Evolutionary conservation across 64 coral and sea anemone species (phyloP).

Genomic region (Dendronephthya gigantea): DNA sequence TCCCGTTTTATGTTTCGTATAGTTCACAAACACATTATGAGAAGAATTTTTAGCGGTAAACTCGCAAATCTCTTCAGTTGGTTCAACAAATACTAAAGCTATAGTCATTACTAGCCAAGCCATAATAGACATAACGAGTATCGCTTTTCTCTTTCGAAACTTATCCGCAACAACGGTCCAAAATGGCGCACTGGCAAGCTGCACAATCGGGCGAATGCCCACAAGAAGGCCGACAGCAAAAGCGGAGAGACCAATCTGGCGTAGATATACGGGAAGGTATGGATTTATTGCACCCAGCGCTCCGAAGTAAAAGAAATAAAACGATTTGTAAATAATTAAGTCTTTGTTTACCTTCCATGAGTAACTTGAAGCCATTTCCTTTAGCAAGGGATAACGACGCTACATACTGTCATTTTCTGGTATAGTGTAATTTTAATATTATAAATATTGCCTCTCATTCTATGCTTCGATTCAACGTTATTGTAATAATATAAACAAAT

Average conservation of each 20-base stretch:
- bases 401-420: neutral
- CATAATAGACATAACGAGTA: conserved; percentile 83
- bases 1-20: conserved; percentile 91
- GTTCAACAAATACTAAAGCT: conserved; percentile 86
- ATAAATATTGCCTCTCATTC: neutral
- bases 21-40: conserved; percentile 57
- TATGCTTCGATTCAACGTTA: neutral
- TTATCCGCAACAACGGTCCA: conserved; percentile 96
- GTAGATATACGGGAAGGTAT: conserved; percentile 87
- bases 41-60: conserved; percentile 47
- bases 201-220: conserved; percentile 77
- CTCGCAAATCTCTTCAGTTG: conserved; percentile 93
- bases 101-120: conserved; percentile 96
- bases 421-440: too few species aligned
- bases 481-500: neutral
- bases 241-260: conserved; percentile 85
- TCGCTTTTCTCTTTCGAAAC: conserved; percentile 75
- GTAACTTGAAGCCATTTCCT: neutral
- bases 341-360: conserved; percentile 55
- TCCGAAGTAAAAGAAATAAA: conserved; percentile 92
- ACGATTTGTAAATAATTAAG: conserved; percentile 72
- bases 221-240: conserved; percentile 75
- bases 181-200: conserved; percentile 92
- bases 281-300: conserved; percentile 85
- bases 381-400: neutral